A percentile compares a stretch with the other conserved stretches of the same genome.
Conservation (phyloP, 2,113 vertebrate species). For the Eonycteris spelaea region DNA sequence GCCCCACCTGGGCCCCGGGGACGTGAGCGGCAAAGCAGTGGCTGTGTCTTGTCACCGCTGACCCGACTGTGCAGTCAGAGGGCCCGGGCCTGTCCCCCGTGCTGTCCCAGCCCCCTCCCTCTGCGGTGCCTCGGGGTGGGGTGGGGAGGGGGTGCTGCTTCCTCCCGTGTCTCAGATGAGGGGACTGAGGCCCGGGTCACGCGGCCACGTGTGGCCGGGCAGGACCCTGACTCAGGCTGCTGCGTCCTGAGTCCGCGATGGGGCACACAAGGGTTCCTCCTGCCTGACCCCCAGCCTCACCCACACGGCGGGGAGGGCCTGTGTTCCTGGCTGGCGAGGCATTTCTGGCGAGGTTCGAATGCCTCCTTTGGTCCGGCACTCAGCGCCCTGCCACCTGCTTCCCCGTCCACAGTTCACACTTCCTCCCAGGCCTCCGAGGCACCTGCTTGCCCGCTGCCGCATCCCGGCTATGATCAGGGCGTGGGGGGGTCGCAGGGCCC, state of each 20-base stretch:
- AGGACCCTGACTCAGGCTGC: neutral
- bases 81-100: neutral
- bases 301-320: fast-evolving
- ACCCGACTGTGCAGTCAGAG: fast-evolving
- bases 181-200: neutral
- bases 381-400: fast-evolving
- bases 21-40: too few species aligned
- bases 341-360: neutral
- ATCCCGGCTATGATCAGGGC: fast-evolving
- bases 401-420: fast-evolving
- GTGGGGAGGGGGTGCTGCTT: too few species aligned
- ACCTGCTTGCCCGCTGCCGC: fast-evolving
- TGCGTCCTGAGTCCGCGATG: fast-evolving
- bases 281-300: neutral
- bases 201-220: fast-evolving
- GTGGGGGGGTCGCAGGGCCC: fast-evolving
- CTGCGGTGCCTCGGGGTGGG: too few species aligned
- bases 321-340: fast-evolving
- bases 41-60: fast-evolving
- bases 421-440: neutral
- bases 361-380: fast-evolving
- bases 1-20: fast-evolving
- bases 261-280: fast-evolving
- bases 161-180: neutral
- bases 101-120: fast-evolving